These are phyloP conservation scores for Asarcornis scutulata DNA, from an alignment of 2,113 vertebrate genomes.

Conservation along the genomic window DNA sequence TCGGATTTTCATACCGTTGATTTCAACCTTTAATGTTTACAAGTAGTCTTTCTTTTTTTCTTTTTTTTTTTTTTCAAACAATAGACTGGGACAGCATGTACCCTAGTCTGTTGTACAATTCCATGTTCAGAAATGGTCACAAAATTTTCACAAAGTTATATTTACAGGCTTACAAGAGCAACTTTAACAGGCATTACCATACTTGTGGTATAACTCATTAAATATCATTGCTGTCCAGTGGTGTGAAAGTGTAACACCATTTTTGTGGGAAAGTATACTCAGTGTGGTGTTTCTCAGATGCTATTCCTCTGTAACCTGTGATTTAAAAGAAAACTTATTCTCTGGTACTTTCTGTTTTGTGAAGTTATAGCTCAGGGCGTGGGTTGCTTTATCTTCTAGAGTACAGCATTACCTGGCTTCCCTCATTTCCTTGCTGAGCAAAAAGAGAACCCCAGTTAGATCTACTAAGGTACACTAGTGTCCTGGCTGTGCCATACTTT, in stretches of 20 bases:
- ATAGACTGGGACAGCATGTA: neutral
- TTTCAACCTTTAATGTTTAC: neutral
- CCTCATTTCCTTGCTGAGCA: neutral
- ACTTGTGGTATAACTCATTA: accelerated
- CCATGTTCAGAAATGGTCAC: neutral
- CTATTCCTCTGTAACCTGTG: neutral
- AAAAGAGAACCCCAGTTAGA: neutral
- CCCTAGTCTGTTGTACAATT: neutral
- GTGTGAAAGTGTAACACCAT: neutral
- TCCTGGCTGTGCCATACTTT: neutral
- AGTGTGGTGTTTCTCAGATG: neutral
- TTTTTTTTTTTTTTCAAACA: conserved; percentile 8
- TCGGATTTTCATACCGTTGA: neutral
- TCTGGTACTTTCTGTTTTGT: neutral
- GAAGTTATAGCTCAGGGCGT: neutral
- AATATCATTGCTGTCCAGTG: neutral
- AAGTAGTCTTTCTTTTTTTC: conserved; percentile 18
- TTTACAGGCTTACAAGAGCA: neutral
- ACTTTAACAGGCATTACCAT: neutral
- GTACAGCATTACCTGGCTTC: neutral
- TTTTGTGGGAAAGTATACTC: neutral
- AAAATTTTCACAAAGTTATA: neutral
- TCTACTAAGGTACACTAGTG: neutral
- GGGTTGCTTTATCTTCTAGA: neutral
- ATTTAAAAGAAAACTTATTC: neutral